Conservation (phyloP, 1,140 invertebrate species). For the Aethina tumida region DNA sequence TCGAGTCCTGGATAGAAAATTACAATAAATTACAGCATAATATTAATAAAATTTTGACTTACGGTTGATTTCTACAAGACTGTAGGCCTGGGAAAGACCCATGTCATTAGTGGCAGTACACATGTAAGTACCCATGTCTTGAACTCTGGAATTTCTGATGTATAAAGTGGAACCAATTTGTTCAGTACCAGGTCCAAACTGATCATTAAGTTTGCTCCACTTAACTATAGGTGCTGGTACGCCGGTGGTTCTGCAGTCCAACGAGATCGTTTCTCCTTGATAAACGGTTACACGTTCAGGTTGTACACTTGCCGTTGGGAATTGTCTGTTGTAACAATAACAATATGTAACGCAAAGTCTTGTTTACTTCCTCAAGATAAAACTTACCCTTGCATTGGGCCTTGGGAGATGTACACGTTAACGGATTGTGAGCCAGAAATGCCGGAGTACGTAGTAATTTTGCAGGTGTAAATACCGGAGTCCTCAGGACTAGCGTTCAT, state of each 20-base stretch:
- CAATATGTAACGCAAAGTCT: not conserved
- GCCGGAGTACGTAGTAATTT: conserved; percentile 38
- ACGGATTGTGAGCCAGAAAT: conserved; percentile 31
- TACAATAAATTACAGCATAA: conserved; percentile 9
- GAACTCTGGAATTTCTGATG: conserved; percentile 58
- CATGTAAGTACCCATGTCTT: conserved; percentile 70
- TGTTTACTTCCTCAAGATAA: not conserved
- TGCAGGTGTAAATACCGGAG: conserved; percentile 75
- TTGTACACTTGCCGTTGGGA: conserved; percentile 48
- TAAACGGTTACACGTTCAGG: conserved; percentile 59
- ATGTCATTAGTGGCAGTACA: conserved; percentile 54
- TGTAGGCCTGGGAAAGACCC: conserved; percentile 51
- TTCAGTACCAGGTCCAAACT: conserved; percentile 49
- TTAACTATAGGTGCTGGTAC: conserved; percentile 57
- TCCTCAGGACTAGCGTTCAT: conserved; percentile 53
- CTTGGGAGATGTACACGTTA: conserved; percentile 35
- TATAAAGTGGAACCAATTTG: conserved; percentile 58
- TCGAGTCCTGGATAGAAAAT: conserved; percentile 59
- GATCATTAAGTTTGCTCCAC: conserved; percentile 66
- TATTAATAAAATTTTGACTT: conserved; percentile 36
- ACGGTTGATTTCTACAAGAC: conserved; percentile 80
- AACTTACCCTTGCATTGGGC: conserved; percentile 5
- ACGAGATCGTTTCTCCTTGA: conserved; percentile 64
- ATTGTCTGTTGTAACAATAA: conserved; percentile 25
- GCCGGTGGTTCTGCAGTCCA: conserved; percentile 64